Evolutionary conservation across 1,140 invertebrate genomes (phyloP).

Genomic region (Eriosoma lanigerum): DNA sequence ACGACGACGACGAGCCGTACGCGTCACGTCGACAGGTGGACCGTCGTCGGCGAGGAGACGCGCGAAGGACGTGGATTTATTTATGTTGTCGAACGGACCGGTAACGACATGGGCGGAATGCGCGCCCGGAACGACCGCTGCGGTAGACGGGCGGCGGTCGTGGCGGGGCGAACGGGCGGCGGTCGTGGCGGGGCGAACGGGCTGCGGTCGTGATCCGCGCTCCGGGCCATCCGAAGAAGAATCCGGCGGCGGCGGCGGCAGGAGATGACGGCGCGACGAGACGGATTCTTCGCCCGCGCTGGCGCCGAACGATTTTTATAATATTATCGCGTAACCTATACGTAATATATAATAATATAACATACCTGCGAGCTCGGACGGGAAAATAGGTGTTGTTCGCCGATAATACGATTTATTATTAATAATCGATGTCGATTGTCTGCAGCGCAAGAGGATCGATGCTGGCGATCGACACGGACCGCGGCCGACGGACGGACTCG

Average conservation of each 20-base stretch:
- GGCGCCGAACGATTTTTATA: slow-evolving; percentile 49
- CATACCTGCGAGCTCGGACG: too few relatives aligned
- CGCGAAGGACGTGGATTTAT: slow-evolving; percentile 34
- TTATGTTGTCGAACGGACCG: slow-evolving; percentile 37
- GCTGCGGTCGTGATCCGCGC: slow-evolving; percentile 46
- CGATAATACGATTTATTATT: too few relatives aligned
- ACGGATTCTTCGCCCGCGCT: slow-evolving; percentile 48
- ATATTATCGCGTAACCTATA: too few relatives aligned
- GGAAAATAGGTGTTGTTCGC: too few relatives aligned
- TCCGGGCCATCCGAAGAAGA: slow-evolving; percentile 46
- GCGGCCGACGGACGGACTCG: too few relatives aligned
- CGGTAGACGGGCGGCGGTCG: background rate
- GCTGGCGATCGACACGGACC: too few relatives aligned
- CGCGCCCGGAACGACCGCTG: background rate
- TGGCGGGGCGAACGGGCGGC: too few relatives aligned
- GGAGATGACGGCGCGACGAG: background rate
- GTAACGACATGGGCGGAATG: slow-evolving; percentile 20
- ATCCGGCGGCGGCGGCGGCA: background rate
- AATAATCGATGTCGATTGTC: too few relatives aligned
- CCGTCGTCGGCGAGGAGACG: too few relatives aligned
- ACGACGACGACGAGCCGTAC: background rate
- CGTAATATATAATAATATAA: too few relatives aligned
- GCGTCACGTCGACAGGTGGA: background rate
- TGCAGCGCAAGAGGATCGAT: too few relatives aligned
- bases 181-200: background rate